Base-by-base conservation (phyloP, 2,113 vertebrate genomes). In the Dicentrarchus labrax region DNA sequence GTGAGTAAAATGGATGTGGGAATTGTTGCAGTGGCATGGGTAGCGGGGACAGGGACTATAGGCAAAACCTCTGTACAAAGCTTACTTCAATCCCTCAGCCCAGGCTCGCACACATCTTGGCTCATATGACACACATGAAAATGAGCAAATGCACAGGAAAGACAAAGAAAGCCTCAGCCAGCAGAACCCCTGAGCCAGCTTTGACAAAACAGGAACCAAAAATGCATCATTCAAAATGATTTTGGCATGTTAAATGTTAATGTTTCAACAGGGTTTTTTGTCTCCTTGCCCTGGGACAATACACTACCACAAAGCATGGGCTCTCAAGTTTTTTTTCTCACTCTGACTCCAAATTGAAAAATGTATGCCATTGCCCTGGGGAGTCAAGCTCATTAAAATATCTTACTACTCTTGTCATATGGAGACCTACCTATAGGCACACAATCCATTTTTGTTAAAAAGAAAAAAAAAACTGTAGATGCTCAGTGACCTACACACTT, bases 21-120 rank as follows among this genome's bases (percentile, higher is more conserved):
- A 86, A 86, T 86, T 74, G 86, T 77, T 82, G 84, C 78, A 60
- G 69, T 61, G 30, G 79, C 57, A 62, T 71, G 69, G 70, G 76
- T 78, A 73, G 81, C n/a, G 9, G 76, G 84, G 72, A 84, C 21
- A 15, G 59, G 64, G 62, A 84, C 87, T 88, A 80, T 57, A 86
- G 84, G 85, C 56, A 75, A 82, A 88, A 89, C 70, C 73, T 83
- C 66, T 39, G 71, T 70, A 82, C 78, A 89, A 91, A 90, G 90
- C 87, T 90, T 47, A 77, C 81, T 86, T 90, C 83, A 90, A 88
- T 90, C 87, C 84, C 72, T 82, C 76, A 66, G 82, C 87, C 76
- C 12, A 6, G 30, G 54, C 81, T 73, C 19, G 22, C 69, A 36
- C 80, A 59, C 83, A 79, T 83, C 76, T 80, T 10, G 48, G 86